Base-by-base conservation (phyloP, 2,888 invertebrate genomes). In the Dynastes maya region DNA sequence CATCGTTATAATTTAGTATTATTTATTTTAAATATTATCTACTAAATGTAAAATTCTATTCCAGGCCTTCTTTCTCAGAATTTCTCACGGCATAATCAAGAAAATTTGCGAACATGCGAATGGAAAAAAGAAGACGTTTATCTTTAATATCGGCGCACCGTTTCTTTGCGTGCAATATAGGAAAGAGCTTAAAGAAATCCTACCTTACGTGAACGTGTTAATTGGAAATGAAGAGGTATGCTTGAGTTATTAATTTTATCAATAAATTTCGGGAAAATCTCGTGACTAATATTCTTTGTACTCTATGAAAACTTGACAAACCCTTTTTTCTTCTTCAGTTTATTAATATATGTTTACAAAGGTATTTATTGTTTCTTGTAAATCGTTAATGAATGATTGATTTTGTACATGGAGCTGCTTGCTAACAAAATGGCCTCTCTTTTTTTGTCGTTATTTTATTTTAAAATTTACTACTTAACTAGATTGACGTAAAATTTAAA, bases 181-280 rank as follows among this genome's bases (percentile, higher is more conserved):
- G 2, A 68, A 82, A 4, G 82, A 85, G 76, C 79, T 84, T 8
- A 78, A 49, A 22, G 79, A 74, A 58, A 76, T 86, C 53, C 80
- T 84, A 37, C 63, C 78, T 53, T 78, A 80, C 63, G 80, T 83
- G 6, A 80, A 84, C 61, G 40, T 86, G 32, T 74, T 85, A 32
- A 83, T 85, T 67, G 85, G 86, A 68, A 86, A 86, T 77, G 83
- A 85, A 80, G 72, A 81, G 71, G 85, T 85, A 82, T 81, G 78
- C 64, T 55, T 32, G 58, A 6, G 29, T 32, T 63, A 63, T 65
- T n/a, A 40, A 37, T 64, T 32, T n/a, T 64, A n/a, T 11, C 55
- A 16, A 16, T 22, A 55, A 1, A 6, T 55, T 55, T 16, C 55
- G 6, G 2, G 8, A 5, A 55, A 55, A 11, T 53, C n/a, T 53